Conservation (phyloP, 1,140 invertebrate species). For the Nephotettix cincticeps region DNA sequence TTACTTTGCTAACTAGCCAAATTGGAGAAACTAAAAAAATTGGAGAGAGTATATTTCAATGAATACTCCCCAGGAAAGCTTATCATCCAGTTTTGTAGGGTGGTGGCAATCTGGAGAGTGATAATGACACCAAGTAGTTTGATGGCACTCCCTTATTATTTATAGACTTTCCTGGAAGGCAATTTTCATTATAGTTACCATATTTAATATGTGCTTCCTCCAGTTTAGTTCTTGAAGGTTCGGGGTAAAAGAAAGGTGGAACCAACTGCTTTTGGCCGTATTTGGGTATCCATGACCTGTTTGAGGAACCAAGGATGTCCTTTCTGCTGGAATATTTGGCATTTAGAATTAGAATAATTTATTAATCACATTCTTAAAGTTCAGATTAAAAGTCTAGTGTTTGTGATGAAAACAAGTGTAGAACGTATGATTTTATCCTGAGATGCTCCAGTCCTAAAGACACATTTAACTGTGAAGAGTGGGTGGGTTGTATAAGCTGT, state of each 20-base stretch:
- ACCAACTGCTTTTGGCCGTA: neutral
- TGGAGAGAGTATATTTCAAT: neutral
- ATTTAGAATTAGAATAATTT: too few species aligned
- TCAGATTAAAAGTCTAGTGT: too few species aligned
- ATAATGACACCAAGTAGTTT: neutral
- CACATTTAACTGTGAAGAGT: too few species aligned
- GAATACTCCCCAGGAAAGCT: neutral
- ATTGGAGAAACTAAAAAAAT: neutral
- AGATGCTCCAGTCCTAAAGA: too few species aligned
- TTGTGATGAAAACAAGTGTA: too few species aligned
- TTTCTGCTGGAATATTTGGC: neutral
- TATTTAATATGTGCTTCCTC: neutral
- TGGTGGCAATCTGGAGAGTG: neutral
- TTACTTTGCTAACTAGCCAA: neutral
- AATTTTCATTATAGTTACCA: neutral
- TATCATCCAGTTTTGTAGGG: neutral
- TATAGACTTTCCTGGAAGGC: neutral
- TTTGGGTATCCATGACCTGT: slow-evolving; percentile 10
- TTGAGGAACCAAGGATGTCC: neutral
- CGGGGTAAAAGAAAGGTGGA: slow-evolving; percentile 22
- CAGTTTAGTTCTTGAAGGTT: neutral
- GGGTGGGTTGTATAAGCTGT: too few species aligned
- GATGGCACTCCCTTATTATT: neutral
- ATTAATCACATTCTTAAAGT: too few species aligned
- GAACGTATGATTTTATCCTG: too few species aligned